These are phyloP conservation scores for Limanda limanda DNA, from an alignment of 2,113 vertebrate species.

Conservation along the genomic window DNA sequence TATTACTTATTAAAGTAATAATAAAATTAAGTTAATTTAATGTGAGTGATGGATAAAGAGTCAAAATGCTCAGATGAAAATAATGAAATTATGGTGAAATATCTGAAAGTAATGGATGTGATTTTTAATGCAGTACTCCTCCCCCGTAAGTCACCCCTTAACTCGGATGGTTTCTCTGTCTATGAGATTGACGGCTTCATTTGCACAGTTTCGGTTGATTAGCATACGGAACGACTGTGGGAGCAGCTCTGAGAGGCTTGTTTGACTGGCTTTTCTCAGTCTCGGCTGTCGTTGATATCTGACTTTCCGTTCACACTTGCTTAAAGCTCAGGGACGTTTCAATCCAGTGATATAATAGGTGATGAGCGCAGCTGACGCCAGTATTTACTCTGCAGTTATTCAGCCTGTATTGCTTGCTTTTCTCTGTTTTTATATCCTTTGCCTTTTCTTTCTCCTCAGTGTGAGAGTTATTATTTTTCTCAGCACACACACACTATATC, in stretches of 20 bases:
- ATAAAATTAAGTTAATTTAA: too few relatives aligned
- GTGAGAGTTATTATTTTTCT: too few relatives aligned
- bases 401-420: slow-evolving; percentile 39
- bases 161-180: slow-evolving; percentile 37
- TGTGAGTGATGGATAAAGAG: background rate
- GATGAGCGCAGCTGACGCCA: slow-evolving; percentile 61
- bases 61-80: background rate
- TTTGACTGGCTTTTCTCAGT: slow-evolving; percentile 48
- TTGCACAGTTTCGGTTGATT: slow-evolving; percentile 57
- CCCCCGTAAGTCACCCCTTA: slow-evolving; percentile 20
- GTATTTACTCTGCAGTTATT: slow-evolving; percentile 65
- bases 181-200: slow-evolving; percentile 35
- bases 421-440: slow-evolving; percentile 12
- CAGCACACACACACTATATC: too few relatives aligned
- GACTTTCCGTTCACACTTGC: slow-evolving; percentile 59
- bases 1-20: too few relatives aligned
- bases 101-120: background rate
- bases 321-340: slow-evolving; percentile 70
- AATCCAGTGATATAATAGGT: slow-evolving; percentile 65
- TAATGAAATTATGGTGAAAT: too few relatives aligned
- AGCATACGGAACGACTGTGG: slow-evolving; percentile 55
- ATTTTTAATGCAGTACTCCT: slow-evolving; percentile 10
- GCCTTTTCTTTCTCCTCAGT: background rate
- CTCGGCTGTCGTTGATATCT: slow-evolving; percentile 27
- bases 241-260: slow-evolving; percentile 40